Conservation (phyloP, 2,113 vertebrate genomes). For the Isichthys henryi region DNA sequence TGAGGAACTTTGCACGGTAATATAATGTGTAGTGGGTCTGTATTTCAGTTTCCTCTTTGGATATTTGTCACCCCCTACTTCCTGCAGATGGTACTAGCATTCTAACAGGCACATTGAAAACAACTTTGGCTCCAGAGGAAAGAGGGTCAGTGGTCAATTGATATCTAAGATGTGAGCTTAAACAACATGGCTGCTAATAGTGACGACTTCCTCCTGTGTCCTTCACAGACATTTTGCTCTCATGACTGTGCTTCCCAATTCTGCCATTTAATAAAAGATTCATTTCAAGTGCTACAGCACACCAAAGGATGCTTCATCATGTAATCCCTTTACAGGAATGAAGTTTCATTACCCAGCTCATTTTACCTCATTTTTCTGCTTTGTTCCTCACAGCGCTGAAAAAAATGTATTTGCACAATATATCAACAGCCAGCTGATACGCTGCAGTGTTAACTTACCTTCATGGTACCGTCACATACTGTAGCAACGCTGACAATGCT, state of each 20-base stretch:
- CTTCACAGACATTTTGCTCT: not conserved
- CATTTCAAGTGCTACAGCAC: too few relatives aligned
- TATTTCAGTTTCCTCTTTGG: not conserved
- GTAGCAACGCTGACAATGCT: not conserved
- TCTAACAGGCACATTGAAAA: not conserved
- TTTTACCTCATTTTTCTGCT: not conserved
- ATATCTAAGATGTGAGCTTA: not conserved
- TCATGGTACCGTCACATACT: not conserved
- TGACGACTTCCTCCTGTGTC: not conserved
- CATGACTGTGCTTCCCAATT: not conserved
- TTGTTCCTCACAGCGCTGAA: not conserved
- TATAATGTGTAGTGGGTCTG: not conserved
- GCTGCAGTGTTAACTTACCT: not conserved
- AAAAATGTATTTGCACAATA: not conserved
- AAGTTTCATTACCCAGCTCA: not conserved
- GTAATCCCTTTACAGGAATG: not conserved
- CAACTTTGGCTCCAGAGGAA: not conserved
- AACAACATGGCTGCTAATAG: not conserved
- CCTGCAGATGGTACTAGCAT: not conserved
- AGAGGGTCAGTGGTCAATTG: not conserved
- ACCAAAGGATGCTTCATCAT: not conserved
- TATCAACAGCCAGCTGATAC: not conserved
- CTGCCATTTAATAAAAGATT: not conserved
- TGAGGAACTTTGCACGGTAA: not conserved
- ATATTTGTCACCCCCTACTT: not conserved